Percentiles rank a stretch among this genome's conserved stretches.
phyloP scores from a whole-genome alignment of 1,140 invertebrate genomes.

The Bilobella aurantiaca region DNA sequence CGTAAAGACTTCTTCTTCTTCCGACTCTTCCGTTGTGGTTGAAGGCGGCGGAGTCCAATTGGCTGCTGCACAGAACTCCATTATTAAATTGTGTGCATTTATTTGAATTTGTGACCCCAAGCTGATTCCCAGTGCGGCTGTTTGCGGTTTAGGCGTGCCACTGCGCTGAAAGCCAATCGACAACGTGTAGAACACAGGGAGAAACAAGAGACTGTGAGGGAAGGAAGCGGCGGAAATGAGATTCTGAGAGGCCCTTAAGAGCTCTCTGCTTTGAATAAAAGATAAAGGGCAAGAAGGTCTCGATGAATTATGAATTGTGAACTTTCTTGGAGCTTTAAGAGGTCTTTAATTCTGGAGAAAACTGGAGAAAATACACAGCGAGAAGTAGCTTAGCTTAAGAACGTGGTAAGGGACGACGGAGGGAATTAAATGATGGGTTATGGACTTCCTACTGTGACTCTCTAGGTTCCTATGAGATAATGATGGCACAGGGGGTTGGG shows the following conservation, averaged over 20 bases:
- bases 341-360: background rate
- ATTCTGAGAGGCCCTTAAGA: too few relatives aligned
- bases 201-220: background rate
- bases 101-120: background rate
- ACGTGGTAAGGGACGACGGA: background rate
- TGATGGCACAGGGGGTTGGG: conserved; percentile 3
- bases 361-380: background rate
- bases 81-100: too few relatives aligned
- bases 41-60: conserved; percentile 12
- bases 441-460: background rate
- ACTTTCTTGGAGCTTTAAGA: too few relatives aligned
- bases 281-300: background rate
- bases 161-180: too few relatives aligned
- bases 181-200: too few relatives aligned
- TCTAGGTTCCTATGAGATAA: background rate
- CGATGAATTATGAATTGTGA: background rate
- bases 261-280: background rate
- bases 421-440: too few relatives aligned
- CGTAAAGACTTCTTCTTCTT: conserved; percentile 26
- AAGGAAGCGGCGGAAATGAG: too few relatives aligned
- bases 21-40: conserved; percentile 20
- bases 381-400: background rate
- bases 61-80: background rate
- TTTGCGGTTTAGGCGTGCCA: too few relatives aligned
- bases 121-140: too few relatives aligned